These are phyloP conservation scores for Drosophila eugracilis DNA, from an alignment of 1,140 invertebrate species.

Conservation along the genomic window DNA sequence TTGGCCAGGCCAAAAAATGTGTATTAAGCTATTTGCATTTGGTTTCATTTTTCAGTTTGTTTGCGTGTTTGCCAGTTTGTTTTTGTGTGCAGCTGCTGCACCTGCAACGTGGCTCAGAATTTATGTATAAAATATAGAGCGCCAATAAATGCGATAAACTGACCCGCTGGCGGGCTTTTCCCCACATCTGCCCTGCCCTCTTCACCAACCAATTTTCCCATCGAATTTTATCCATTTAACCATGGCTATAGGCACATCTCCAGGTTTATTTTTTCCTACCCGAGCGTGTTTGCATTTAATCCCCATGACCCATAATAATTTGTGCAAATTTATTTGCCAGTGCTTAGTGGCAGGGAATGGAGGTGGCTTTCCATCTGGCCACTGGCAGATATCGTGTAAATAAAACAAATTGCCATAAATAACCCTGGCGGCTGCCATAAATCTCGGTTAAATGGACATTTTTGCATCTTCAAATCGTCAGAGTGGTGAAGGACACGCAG, in stretches of 20 bases:
- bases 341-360: constrained; percentile 60
- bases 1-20: constrained; percentile 54
- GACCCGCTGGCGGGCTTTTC: constrained; percentile 45
- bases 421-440: constrained; percentile 77
- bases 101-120: constrained; percentile 58
- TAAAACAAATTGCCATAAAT: constrained; percentile 84
- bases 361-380: constrained; percentile 53
- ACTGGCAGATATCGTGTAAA: constrained; percentile 78
- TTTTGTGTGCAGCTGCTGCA: constrained; percentile 49
- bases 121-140: constrained; percentile 75
- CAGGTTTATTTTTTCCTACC: constrained; percentile 3
- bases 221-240: constrained; percentile 53
- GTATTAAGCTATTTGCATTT: constrained; percentile 76
- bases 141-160: constrained; percentile 78
- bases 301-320: constrained; percentile 78
- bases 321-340: constrained; percentile 79
- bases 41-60: constrained; percentile 25
- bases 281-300: constrained; percentile 65
- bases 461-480: constrained; percentile 82
- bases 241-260: constrained; percentile 39
- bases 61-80: constrained; percentile 23
- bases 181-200: neutral
- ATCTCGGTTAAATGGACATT: constrained; percentile 83
- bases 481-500: constrained; percentile 47
- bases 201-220: neutral